Conservation (phyloP, 2,797 vertebrate species). For the Hafferia zeledoni region DNA sequence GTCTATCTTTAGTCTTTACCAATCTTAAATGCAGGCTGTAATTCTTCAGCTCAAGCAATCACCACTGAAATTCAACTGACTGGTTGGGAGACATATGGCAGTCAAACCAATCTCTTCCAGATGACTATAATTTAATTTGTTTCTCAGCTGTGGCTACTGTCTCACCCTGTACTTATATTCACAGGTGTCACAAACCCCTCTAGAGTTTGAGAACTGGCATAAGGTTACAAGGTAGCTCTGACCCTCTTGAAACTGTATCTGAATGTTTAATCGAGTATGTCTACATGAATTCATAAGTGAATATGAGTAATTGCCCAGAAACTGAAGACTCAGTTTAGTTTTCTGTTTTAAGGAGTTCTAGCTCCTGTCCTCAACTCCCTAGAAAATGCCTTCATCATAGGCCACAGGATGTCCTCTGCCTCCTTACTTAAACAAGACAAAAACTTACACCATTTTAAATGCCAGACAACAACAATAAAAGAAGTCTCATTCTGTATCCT, state of each 20-base stretch:
- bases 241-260: neutral
- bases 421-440: neutral
- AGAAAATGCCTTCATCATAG: neutral
- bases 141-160: neutral
- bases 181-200: accelerated
- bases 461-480: neutral
- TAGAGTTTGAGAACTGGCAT: neutral
- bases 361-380: neutral
- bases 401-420: neutral
- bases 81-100: neutral
- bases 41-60: neutral
- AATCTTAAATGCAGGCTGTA: neutral
- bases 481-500: neutral
- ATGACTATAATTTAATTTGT: neutral
- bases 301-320: neutral
- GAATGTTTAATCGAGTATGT: neutral
- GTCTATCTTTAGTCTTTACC: neutral
- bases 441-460: neutral
- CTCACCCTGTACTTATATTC: neutral
- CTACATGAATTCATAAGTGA: neutral
- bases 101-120: neutral
- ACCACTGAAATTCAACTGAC: neutral
- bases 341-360: neutral
- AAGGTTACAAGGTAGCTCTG: neutral
- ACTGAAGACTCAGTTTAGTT: neutral